phyloP scores from a whole-genome alignment of 2,888 invertebrate species.

The Nycteola revayana region DNA sequence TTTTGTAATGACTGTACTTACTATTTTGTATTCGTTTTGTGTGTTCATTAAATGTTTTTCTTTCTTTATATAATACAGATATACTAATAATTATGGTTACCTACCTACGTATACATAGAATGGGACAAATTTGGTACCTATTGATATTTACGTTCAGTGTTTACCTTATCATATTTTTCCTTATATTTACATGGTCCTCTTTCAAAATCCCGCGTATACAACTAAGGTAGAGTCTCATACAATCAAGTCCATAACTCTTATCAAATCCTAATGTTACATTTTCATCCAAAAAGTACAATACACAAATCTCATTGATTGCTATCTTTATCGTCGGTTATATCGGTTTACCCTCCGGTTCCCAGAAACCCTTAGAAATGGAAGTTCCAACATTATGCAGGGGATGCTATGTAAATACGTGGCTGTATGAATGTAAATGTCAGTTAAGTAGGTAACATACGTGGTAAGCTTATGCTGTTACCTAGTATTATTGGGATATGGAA shows the following conservation, averaged over 20 bases:
- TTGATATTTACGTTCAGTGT: not conserved
- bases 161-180: not conserved
- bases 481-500: slow-evolving; percentile 36
- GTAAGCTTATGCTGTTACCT: slow-evolving; percentile 40
- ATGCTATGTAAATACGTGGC: slow-evolving; percentile 75
- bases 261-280: slow-evolving; percentile 22
- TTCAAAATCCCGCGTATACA: not conserved
- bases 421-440: slow-evolving; percentile 79
- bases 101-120: too few species aligned
- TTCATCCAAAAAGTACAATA: slow-evolving; percentile 13
- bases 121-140: not conserved
- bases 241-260: slow-evolving; percentile 6
- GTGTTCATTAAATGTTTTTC: too few species aligned
- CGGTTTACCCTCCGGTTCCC: slow-evolving; percentile 32
- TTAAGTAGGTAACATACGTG: slow-evolving; percentile 66
- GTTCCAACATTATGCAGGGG: slow-evolving; percentile 60
- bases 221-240: not conserved
- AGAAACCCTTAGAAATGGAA: slow-evolving; percentile 49
- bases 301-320: slow-evolving; percentile 33
- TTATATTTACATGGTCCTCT: not conserved
- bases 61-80: too few species aligned
- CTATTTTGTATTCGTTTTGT: too few species aligned
- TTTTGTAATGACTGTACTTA: too few species aligned
- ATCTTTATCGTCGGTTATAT: slow-evolving; percentile 40
- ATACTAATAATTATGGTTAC: too few species aligned